Evolutionary conservation across 1,140 invertebrate genomes (phyloP), one percentile per base, ranked within the genome.

Genomic region (Grapholita molesta): DNA sequence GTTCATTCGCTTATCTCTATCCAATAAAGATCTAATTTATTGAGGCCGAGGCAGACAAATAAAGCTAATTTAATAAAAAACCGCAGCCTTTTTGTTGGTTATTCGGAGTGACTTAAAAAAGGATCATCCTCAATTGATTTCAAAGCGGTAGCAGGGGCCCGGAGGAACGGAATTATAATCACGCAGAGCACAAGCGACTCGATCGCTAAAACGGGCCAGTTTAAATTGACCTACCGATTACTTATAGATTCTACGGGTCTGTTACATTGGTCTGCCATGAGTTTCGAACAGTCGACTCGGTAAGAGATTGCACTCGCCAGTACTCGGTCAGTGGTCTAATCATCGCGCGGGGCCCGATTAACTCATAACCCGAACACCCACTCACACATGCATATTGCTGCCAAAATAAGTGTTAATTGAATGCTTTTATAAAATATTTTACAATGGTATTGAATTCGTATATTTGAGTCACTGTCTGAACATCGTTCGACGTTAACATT

Each of bases 111-210:
- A 8, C 12, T 15, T 15, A 61, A 61, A 61, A 61, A 61, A 61
- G 53, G 55, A 61, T 61, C 55, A 61, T 61, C 55, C 55, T 61
- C 55, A 61, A 61, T 61, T 61, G 55, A 61, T 61, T 61, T 61
- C 5, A 61, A 61, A 61, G 28, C 28, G 25, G 55, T 61, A 61
- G 55, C 55, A 18, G 55, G 23, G 55, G 24, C 55, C 25, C 55
- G 55, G 21, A 48, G 42, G 15, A 48, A 18, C 18, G 5, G 6
- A 21, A 7, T 48, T 48, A 8, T 48, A n/a, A 21, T 48, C 18
- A 18, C 42, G 18, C 21, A n/a, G n/a, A n/a, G n/a, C n/a, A n/a
- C n/a, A n/a, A 48, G 12, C 6, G 42, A 21, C 15, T 48, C 35
- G n/a, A 38, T 3, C 35, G 12, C 35, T n/a, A 30, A 3, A 30